Percentiles rank a stretch among this genome's conserved stretches.
phyloP scores from a whole-genome alignment of 2,888 invertebrate species.

The Tipula helvola region DNA sequence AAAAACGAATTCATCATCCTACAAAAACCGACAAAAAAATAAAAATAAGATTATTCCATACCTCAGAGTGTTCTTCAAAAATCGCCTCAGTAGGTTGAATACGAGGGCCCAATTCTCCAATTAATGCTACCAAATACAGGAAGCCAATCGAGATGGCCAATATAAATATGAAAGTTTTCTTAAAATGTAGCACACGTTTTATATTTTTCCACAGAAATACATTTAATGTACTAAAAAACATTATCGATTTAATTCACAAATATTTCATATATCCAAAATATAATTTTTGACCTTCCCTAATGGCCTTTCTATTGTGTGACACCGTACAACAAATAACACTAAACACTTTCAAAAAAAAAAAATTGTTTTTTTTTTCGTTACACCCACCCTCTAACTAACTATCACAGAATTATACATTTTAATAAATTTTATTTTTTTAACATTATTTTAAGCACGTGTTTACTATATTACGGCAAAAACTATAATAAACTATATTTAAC shows the following conservation, averaged over 20 bases:
- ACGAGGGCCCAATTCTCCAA: not conserved
- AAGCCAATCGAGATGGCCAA: not conserved
- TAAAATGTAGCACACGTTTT: not conserved
- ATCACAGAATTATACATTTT: not conserved
- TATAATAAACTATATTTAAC: not conserved
- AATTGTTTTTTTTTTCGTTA: not conserved
- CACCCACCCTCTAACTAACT: not conserved
- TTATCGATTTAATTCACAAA: not conserved
- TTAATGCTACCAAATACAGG: not conserved
- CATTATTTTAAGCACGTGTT: not conserved
- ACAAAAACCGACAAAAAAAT: not conserved
- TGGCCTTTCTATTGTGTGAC: not conserved
- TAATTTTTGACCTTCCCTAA: not conserved
- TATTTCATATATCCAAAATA: not conserved
- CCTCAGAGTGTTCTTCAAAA: not conserved
- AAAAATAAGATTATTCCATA: not conserved
- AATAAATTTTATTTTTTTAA: not conserved
- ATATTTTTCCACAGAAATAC: not conserved
- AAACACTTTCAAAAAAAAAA: not conserved
- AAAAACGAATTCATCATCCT: too few species aligned
- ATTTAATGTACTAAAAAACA: not conserved
- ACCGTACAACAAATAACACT: not conserved
- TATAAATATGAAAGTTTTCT: not conserved
- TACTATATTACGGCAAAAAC: not conserved
- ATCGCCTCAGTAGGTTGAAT: not conserved